These are phyloP conservation scores for Coptodon rendalli DNA, from an alignment of 2,113 vertebrate species.

Conservation along the genomic window DNA sequence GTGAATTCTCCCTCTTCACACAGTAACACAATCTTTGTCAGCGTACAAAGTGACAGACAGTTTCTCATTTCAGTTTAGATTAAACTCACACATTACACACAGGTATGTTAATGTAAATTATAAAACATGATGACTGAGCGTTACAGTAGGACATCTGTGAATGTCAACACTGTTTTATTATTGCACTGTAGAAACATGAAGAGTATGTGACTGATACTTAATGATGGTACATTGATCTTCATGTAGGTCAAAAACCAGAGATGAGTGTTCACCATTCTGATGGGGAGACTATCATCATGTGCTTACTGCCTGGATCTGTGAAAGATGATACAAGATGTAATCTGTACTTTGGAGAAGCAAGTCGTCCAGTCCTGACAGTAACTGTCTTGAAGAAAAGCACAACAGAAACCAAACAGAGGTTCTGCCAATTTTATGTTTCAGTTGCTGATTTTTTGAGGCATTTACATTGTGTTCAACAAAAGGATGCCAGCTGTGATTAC, in stretches of 20 bases:
- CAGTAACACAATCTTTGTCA: neutral
- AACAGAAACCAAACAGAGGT: rapidly evolving
- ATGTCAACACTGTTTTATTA: neutral
- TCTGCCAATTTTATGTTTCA: too few relatives aligned
- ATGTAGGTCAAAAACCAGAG: rapidly evolving
- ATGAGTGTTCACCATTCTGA: rapidly evolving
- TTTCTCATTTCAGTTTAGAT: neutral
- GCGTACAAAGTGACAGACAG: neutral
- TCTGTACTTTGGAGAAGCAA: too few relatives aligned
- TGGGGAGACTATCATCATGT: rapidly evolving
- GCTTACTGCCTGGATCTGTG: too few relatives aligned
- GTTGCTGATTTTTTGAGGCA: too few relatives aligned
- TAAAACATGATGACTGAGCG: neutral
- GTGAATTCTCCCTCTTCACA: neutral
- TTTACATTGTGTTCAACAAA: rapidly evolving
- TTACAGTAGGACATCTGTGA: neutral
- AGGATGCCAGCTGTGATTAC: conserved; percentile 17
- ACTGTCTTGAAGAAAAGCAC: rapidly evolving
- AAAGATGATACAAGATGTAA: too few relatives aligned
- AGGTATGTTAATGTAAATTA: neutral
- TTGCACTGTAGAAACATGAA: neutral
- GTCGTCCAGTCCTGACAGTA: rapidly evolving
- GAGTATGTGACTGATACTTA: too few relatives aligned
- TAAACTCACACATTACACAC: neutral
- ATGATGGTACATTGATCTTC: neutral